Base-by-base conservation (phyloP, 2,888 invertebrate species). In the Chrysolina oricalcia region DNA sequence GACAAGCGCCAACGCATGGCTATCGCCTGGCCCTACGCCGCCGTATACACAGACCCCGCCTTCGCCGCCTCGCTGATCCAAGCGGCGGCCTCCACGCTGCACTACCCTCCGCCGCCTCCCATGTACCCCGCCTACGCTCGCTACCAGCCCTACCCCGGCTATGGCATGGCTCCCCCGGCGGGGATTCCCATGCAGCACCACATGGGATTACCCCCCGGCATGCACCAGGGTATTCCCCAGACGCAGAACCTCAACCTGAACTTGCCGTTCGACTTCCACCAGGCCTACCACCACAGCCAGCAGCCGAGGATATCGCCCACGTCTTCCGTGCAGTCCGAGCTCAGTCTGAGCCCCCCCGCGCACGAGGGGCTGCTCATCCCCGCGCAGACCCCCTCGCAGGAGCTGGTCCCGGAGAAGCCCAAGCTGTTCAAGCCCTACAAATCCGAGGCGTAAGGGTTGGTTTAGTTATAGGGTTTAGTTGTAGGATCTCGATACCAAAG, bases 1-100 rank as follows among this genome's bases (percentile, higher is more conserved):
- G 98, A 99, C 90, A 99, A 99, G 85, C 92, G 99, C 0, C 98
- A 99, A 87, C 91, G 97, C 17, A 94, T 98, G 88, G 96, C 98
- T 0, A 93, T 98, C 82, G 95, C 96, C 0, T 98, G 98, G 98
- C 98, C 98, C 0, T 97, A 97, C 89, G 95, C 96, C 0, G 96
- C 97, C 0, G 97, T 98, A 73, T 97, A 97, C 89, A 94, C 96
- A 40, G 98, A 98, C 85, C 98, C 98, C 0, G 94, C 97, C 0
- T 93, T 98, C 84, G 97, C 98, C 6, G 98, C 98, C 2, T 95
- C 97, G 46, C 92, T 98, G 10, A 92, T 97, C 1, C 97, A 98
- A 86, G 97, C 98, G 0, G 96, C 96, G 0, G 95, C 95, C 9
- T 94, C 92, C 87, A 87, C 90, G 72, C 84, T 85, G 86, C 89